A percentile compares a stretch with the other conserved stretches of the same genome.
Conservation (phyloP, 1,140 invertebrate species). For the Drosophila nasuta region DNA sequence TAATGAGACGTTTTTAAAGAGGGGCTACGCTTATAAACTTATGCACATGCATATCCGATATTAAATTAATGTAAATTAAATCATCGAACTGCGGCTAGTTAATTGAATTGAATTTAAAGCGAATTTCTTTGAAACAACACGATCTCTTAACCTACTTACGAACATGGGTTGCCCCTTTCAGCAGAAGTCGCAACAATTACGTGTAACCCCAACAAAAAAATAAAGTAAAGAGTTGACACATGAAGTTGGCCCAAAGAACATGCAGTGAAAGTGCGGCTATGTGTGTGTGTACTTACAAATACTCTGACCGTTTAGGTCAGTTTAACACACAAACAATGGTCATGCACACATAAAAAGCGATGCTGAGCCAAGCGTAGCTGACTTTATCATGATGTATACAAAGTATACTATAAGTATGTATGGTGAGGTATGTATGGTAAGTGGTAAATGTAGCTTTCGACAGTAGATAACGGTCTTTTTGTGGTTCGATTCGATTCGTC, state of each 20-base stretch:
- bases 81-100: background rate
- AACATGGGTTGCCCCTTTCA: background rate
- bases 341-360: conserved; percentile 8
- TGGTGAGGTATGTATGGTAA: background rate
- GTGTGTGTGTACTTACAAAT: background rate
- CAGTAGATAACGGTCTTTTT: conserved; percentile 16
- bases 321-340: conserved; percentile 35
- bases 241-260: conserved; percentile 11
- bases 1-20: conserved; percentile 8
- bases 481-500: conserved; percentile 4
- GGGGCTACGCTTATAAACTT: background rate
- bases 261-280: conserved; percentile 22
- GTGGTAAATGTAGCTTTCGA: conserved; percentile 18
- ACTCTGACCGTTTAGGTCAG: conserved; percentile 22
- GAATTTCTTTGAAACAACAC: too few relatives aligned
- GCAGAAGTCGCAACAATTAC: background rate
- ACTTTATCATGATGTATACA: conserved; percentile 16
- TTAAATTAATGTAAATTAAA: background rate
- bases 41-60: conserved; percentile 3
- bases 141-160: too few relatives aligned
- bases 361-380: conserved; percentile 12
- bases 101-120: background rate
- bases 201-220: background rate
- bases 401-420: background rate
- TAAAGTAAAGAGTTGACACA: conserved; percentile 4